Base-by-base conservation (phyloP, 2,797 vertebrate genomes). In the Dallia pectoralis region DNA sequence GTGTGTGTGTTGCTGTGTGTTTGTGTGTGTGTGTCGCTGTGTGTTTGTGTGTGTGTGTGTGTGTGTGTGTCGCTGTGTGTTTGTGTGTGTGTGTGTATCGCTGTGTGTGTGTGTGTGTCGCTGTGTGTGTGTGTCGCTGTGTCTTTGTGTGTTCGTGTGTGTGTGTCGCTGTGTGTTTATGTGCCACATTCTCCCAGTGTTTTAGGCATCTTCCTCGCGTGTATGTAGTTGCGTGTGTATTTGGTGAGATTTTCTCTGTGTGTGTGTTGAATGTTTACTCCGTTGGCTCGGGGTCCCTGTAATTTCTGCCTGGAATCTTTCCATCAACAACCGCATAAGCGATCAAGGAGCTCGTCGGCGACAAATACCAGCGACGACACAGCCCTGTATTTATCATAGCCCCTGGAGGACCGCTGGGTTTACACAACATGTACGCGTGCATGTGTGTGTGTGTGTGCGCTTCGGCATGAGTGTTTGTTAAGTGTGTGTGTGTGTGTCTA, bases 301-400 rank as follows among this genome's bases (percentile, higher is more conserved):
- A 77, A 84, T 84, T 71, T 79, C 65, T 47, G n/a, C 25, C 87
- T 81, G 75, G 78, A 82, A 70, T 79, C 86, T 85, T 86, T 91
- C 40, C 86, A 86, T 88, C 86, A 84, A 66, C 77, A 14, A 62
- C 62, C 70, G 80, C 70, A 65, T 75, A 82, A 86, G 77, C 81
- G 82, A 85, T 82, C 70, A 78, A 75, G 77, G 77, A 85, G 86
- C 36, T 74, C 74, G 81, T 72, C 56, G 2, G 65, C 40, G 77
- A 86, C 85, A 85, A 84, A 83, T 81, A 80, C 82, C 83, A 87
- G 77, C 76, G 77, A 77, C 83, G 69, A 67, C 79, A 30, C 33
- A 33, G 51, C 62, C 27, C 72, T 79, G 73, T 87, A 85, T 91
- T 91, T 87, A 89, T 78, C 59, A 25, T 70, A 80, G 66, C 59